Percentiles rank a stretch among this genome's conserved stretches.
Conservation (phyloP, 2,888 invertebrate species). For the Gasteruption jaculator region DNA sequence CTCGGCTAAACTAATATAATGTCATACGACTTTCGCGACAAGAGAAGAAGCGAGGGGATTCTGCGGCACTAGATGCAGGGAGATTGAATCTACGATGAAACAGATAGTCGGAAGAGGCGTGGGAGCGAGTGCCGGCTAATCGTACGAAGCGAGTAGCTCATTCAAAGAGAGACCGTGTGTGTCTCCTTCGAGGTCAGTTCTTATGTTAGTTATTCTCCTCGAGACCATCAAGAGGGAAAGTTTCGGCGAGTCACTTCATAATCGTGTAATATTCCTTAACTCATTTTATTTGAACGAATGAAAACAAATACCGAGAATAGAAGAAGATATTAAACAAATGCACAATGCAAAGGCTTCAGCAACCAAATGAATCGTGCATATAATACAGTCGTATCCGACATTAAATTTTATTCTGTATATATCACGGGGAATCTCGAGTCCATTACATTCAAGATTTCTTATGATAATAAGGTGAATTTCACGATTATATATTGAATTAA, state of each 20-base stretch:
- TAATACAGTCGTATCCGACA: slow-evolving; percentile 7
- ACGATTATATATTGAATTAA: too few relatives aligned
- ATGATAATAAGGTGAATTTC: too few relatives aligned
- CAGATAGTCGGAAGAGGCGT: slow-evolving; percentile 38
- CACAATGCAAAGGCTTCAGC: slow-evolving; percentile 4
- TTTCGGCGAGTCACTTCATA: slow-evolving; percentile 15
- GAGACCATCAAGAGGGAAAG: slow-evolving; percentile 31
- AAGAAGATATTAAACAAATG: slow-evolving; percentile 10
- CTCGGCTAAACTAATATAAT: too few relatives aligned
- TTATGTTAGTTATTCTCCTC: slow-evolving; percentile 7
- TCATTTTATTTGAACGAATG: slow-evolving; percentile 9
- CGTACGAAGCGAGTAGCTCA: slow-evolving; percentile 27
- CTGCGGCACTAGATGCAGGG: slow-evolving; percentile 24
- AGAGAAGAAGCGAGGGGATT: too few relatives aligned
- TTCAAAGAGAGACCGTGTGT: slow-evolving; percentile 25
- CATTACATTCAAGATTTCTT: too few relatives aligned
- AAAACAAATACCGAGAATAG: slow-evolving; percentile 14
- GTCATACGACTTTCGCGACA: too few relatives aligned
- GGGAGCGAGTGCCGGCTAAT: slow-evolving; percentile 36
- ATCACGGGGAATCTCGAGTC: too few relatives aligned
- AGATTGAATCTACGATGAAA: slow-evolving; percentile 39
- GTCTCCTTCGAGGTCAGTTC: slow-evolving; percentile 17
- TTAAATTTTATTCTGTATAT: slow-evolving; percentile 3
- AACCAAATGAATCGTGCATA: slow-evolving; percentile 10
- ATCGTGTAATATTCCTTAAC: too few relatives aligned